Conservation (phyloP, 2,113 vertebrate species). For the Asarcornis scutulata region DNA sequence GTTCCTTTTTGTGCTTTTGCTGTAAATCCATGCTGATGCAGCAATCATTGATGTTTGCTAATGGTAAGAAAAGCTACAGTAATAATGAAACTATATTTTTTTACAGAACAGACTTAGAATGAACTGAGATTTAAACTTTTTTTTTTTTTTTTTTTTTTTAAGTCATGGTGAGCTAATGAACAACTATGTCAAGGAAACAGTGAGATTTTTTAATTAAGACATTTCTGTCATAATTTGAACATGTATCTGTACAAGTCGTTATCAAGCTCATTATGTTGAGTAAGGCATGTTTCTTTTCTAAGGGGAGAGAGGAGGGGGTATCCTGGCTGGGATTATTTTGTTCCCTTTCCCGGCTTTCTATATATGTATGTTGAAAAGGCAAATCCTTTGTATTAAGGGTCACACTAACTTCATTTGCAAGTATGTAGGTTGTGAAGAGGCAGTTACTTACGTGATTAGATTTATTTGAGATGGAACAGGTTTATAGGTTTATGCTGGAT, state of each 20-base stretch:
- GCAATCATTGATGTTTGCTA: neutral
- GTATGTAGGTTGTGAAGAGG: neutral
- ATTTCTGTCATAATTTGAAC: neutral
- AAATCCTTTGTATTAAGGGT: neutral
- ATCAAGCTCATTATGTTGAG: neutral
- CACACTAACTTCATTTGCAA: neutral
- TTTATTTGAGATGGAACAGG: neutral
- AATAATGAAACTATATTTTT: neutral
- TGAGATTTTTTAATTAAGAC: neutral
- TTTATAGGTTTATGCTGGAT: neutral
- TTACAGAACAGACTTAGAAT: neutral
- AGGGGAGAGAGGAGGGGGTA: no score
- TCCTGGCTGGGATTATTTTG: neutral
- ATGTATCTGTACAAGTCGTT: neutral
- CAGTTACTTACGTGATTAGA: neutral
- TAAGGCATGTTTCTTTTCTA: neutral
- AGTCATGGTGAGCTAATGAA: neutral
- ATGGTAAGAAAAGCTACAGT: neutral
- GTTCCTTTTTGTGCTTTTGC: constrained; percentile 20
- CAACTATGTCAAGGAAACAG: neutral
- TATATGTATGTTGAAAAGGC: neutral
- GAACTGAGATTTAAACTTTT: neutral
- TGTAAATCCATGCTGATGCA: neutral
- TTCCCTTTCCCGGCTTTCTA: neutral
- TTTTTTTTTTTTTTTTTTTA: neutral